Evolutionary conservation across 2,888 invertebrate genomes (phyloP).

Genomic region (Laothoe populi): DNA sequence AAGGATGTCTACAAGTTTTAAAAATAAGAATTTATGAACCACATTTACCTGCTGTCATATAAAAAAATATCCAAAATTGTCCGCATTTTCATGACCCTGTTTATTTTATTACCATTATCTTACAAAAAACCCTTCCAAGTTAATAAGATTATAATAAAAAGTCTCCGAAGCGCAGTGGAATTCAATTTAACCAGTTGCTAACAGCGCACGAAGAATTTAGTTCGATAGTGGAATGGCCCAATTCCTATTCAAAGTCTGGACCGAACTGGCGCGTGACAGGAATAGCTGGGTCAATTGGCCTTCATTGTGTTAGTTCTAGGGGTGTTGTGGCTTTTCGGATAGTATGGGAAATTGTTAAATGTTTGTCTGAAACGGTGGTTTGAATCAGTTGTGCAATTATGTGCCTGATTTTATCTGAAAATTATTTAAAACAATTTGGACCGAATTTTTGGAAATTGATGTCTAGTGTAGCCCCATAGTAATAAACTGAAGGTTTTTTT

Average conservation of each 20-base stretch:
- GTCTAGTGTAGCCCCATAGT: no score
- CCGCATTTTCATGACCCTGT: not conserved
- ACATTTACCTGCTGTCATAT: no score
- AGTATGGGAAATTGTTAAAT: not conserved
- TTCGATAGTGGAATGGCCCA: slow-evolving; percentile 31
- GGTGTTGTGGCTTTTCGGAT: slow-evolving; percentile 22
- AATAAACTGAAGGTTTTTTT: no score
- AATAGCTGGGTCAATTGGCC: slow-evolving; percentile 35
- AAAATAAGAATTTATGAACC: no score
- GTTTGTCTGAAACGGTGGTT: not conserved
- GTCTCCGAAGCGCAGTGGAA: slow-evolving; percentile 38
- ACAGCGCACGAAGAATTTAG: slow-evolving; percentile 32
- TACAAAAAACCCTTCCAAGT: not conserved
- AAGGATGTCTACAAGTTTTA: no score
- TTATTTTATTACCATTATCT: not conserved
- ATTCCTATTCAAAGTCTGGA: slow-evolving; percentile 35
- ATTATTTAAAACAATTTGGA: no score
- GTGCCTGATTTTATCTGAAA: no score
- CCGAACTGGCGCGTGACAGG: slow-evolving; percentile 37
- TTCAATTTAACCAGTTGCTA: slow-evolving; percentile 37
- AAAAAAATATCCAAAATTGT: not conserved
- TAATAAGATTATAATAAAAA: slow-evolving; percentile 31
- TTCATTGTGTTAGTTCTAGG: slow-evolving; percentile 37
- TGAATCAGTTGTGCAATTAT: not conserved
- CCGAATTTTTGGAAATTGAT: no score